Evolutionary conservation across 2,113 vertebrate genomes (phyloP).

Genomic region (Corythornis vintsioides): DNA sequence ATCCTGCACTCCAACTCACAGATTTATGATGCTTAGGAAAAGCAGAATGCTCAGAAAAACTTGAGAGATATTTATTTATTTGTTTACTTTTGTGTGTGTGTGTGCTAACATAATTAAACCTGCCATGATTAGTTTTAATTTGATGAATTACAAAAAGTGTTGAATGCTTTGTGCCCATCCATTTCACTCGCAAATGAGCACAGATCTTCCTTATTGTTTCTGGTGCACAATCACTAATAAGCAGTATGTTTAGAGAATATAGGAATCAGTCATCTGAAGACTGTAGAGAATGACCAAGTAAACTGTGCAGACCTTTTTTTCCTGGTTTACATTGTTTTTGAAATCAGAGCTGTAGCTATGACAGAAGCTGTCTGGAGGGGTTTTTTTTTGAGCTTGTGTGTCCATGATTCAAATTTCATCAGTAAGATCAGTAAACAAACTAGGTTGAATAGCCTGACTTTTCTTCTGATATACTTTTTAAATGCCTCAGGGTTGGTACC

Average conservation of each 20-base stretch:
- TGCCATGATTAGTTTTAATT: background rate
- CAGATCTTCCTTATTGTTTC: background rate
- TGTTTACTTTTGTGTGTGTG: background rate
- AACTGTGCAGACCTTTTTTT: background rate
- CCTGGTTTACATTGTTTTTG: constrained; percentile 24
- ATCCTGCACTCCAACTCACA: background rate
- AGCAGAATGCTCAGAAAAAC: background rate
- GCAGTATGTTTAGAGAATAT: background rate
- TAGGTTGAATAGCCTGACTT: background rate
- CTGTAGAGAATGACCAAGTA: background rate
- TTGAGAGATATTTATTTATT: background rate
- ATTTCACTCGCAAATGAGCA: background rate
- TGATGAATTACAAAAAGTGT: constrained; percentile 6
- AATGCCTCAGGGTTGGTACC: too few relatives aligned
- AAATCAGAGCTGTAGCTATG: background rate
- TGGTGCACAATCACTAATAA: background rate
- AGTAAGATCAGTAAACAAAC: background rate
- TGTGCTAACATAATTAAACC: background rate
- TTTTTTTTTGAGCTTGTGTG: background rate
- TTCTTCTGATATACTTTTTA: background rate
- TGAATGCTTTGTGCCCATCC: background rate
- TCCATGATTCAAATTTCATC: background rate
- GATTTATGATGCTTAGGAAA: background rate
- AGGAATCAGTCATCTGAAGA: background rate
- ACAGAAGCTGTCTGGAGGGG: background rate